These are phyloP conservation scores for Zaprionus inermis DNA, from an alignment of 1,140 invertebrate genomes.

Conservation along the genomic window DNA sequence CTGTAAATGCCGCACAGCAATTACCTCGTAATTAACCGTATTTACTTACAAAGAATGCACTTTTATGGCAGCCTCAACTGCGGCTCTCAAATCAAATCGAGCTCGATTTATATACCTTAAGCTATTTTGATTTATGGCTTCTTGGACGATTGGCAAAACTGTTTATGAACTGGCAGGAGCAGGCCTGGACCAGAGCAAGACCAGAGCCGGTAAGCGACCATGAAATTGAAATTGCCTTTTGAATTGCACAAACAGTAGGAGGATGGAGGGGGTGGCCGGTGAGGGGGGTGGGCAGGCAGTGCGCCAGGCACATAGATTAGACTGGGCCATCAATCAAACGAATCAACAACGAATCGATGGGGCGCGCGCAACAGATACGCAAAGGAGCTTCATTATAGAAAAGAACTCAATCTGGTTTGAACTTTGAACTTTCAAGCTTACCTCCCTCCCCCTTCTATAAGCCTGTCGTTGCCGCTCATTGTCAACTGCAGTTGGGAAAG, in stretches of 20 bases:
- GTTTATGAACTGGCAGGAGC: constrained; percentile 31
- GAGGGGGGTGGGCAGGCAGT: too few species aligned
- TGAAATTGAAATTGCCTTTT: constrained; percentile 62
- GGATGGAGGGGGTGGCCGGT: too few species aligned
- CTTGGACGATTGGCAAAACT: constrained; percentile 18
- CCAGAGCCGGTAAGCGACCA: constrained; percentile 40
- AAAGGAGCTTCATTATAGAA: not conserved
- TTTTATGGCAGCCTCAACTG: constrained; percentile 24
- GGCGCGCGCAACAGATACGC: not conserved
- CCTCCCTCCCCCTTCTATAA: too few species aligned
- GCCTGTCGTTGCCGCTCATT: not conserved
- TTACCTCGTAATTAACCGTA: constrained; percentile 26
- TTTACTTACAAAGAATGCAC: constrained; percentile 29
- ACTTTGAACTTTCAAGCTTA: not conserved
- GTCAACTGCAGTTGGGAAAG: constrained; percentile 2
- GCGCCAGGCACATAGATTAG: not conserved
- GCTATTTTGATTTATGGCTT: constrained; percentile 72
- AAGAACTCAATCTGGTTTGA: not conserved
- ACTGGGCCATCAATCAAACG: not conserved
- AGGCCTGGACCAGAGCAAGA: not conserved
- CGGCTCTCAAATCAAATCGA: constrained; percentile 25
- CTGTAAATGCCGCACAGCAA: not conserved
- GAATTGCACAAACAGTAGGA: not conserved
- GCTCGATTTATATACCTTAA: constrained; percentile 54
- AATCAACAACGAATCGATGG: not conserved